Evolutionary conservation across 2,113 vertebrate genomes (phyloP).

Genomic region (Pseudois nayaur): DNA sequence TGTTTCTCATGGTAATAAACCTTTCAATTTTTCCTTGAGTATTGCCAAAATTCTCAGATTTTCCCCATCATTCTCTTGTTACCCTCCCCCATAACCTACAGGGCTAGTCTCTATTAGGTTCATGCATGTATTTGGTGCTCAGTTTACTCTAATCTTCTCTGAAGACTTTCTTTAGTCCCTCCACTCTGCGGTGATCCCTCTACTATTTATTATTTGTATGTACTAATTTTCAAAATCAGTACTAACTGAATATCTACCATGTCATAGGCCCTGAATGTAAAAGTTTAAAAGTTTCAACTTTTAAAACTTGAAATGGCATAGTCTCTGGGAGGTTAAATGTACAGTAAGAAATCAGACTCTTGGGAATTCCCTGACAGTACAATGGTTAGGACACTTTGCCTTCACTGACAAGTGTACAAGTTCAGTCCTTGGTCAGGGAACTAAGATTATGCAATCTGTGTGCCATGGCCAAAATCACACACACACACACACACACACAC

Average conservation of each 20-base stretch:
- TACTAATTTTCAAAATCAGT: not conserved
- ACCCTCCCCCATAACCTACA: not conserved
- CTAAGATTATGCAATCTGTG: not conserved
- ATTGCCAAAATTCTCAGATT: not conserved
- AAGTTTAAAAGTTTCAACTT: not conserved
- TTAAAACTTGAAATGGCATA: not conserved
- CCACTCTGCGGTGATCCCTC: not conserved
- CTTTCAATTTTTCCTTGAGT: not conserved
- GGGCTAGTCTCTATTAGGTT: not conserved
- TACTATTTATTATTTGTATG: not conserved
- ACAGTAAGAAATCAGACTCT: not conserved
- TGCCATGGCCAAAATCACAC: not conserved
- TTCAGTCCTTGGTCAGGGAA: no score
- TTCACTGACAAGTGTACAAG: not conserved
- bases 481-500: not conserved
- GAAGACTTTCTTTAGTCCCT: not conserved
- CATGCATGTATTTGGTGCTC: not conserved
- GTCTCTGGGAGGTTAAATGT: not conserved
- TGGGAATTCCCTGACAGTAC: not conserved
- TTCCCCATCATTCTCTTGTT: not conserved
- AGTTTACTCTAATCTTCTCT: not conserved
- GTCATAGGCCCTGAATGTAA: not conserved
- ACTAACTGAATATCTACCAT: not conserved
- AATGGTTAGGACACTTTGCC: not conserved
- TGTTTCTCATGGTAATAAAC: not conserved